A percentile compares a stretch with the other conserved stretches of the same genome.
phyloP scores from a whole-genome alignment of 2,113 vertebrate species.

The Daubentonia madagascariensis region DNA sequence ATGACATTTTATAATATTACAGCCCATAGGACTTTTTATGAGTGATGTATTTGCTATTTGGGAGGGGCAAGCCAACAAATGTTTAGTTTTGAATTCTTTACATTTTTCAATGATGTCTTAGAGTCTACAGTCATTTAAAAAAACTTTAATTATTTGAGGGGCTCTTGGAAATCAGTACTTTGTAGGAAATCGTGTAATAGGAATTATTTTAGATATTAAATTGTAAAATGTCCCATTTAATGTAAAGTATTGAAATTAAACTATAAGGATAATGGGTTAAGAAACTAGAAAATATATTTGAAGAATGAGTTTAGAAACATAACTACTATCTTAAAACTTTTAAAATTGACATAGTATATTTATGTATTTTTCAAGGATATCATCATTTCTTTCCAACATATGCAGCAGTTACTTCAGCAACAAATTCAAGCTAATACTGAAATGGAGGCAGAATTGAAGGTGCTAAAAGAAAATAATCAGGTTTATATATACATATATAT shows the following conservation, averaged over 20 bases:
- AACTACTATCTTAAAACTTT: background rate
- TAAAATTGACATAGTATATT: background rate
- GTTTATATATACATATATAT: conserved; percentile 72
- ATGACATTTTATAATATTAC: background rate
- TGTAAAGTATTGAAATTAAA: conserved; percentile 45
- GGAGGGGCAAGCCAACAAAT: background rate
- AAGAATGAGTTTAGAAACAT: conserved; percentile 46
- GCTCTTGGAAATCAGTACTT: conserved; percentile 6
- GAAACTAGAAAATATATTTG: conserved; percentile 34
- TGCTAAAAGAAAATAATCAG: conserved; percentile 87
- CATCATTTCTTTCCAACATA: conserved; percentile 87
- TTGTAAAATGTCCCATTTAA: conserved; percentile 24
- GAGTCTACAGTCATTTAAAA: background rate
- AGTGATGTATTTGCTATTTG: background rate
- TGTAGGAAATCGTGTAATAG: conserved; percentile 24
- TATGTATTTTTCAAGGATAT: conserved; percentile 84
- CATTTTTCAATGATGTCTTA: conserved; percentile 34
- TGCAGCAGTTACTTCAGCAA: conserved; percentile 88
- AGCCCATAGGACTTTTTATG: background rate
- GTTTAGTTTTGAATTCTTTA: conserved; percentile 49
- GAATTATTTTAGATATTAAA: conserved; percentile 38
- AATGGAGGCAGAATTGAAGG: conserved; percentile 86
- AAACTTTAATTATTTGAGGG: background rate
- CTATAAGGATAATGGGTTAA: conserved; percentile 11
- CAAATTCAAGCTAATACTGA: conserved; percentile 84